Conservation (phyloP, 2,113 vertebrate species). For the Gasterosteus aculeatus region DNA sequence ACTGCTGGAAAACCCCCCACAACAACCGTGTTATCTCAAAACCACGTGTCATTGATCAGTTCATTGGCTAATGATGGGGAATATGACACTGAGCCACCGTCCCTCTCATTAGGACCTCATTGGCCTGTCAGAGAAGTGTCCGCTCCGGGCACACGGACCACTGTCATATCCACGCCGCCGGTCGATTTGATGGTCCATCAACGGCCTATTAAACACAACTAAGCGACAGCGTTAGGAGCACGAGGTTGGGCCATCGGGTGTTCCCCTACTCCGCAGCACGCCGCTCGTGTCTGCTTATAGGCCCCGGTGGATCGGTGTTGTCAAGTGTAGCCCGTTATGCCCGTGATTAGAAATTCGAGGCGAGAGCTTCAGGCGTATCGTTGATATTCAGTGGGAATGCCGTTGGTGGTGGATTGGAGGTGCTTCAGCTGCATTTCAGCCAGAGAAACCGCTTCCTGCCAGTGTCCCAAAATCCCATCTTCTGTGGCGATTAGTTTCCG, state of each 20-base stretch:
- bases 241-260: conserved; percentile 65
- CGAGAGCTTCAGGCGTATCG: conserved; percentile 32
- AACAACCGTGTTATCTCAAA: conserved; percentile 63
- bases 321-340: conserved; percentile 49
- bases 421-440: not conserved
- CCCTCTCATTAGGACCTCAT: conserved; percentile 73
- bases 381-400: conserved; percentile 1
- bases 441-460: not conserved
- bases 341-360: conserved; percentile 21
- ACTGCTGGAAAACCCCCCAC: conserved; percentile 40
- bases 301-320: conserved; percentile 52
- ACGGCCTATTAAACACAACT: conserved; percentile 78
- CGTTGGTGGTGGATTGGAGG: not conserved
- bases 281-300: conserved; percentile 62
- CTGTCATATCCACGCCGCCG: conserved; percentile 73
- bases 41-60: conserved; percentile 70
- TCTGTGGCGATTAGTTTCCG: not conserved
- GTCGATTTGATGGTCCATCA: conserved; percentile 78
- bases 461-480: not conserved
- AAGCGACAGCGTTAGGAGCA: conserved; percentile 71
- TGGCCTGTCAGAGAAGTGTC: conserved; percentile 70
- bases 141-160: conserved; percentile 56
- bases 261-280: conserved; percentile 61
- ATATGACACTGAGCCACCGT: conserved; percentile 64
- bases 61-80: conserved; percentile 66